Base-by-base conservation (phyloP, 2,797 vertebrate species). In the Eleutherodactylus coqui region DNA sequence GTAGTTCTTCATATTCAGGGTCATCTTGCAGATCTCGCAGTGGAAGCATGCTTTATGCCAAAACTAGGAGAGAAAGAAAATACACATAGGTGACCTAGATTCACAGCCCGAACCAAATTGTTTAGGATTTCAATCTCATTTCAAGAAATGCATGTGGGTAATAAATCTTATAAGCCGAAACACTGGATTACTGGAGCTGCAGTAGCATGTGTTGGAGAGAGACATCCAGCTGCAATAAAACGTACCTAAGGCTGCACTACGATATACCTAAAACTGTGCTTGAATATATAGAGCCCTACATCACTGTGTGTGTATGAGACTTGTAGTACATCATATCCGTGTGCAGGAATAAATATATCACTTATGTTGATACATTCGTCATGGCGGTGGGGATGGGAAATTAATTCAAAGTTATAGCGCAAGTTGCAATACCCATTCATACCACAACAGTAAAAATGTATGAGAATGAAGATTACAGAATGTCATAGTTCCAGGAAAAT, bases 1-100 rank as follows among this genome's bases (percentile, higher is more conserved):
- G 96, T 99, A 99, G 94, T 98, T 99, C 93, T 98, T 99, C 98
- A 99, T 99, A 95, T 98, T 99, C 87, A 99, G 95, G 89, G 98
- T 98, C 98, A 99, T 99, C 94, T 98, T 98, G 97, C 98, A 99
- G 93, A 93, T 94, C 94, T 99, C 98, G 87, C 98, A 99, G 93
- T 96, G 97, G 95, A 99, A 99, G 90, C 98, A 99, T 92, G 96
- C 95, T 94, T 98, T 99, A 92, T 99, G 98, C 98, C 98, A 99
- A 93, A 93, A 97, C 98, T 99, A 94, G 86, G 72, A 51, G 64
- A 55, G 29, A 85, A 41, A 89, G 67, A 92, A 67, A 90, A 55
- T 4, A 79, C 24, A 84, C 16, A 76, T 53, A 49, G 17, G 43
- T 60, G 43, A 67, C 62, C 45, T 69, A 81, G 38, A 49, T 55